phyloP scores from a whole-genome alignment of 2,113 vertebrate species.

The Puntigrus tetrazona region DNA sequence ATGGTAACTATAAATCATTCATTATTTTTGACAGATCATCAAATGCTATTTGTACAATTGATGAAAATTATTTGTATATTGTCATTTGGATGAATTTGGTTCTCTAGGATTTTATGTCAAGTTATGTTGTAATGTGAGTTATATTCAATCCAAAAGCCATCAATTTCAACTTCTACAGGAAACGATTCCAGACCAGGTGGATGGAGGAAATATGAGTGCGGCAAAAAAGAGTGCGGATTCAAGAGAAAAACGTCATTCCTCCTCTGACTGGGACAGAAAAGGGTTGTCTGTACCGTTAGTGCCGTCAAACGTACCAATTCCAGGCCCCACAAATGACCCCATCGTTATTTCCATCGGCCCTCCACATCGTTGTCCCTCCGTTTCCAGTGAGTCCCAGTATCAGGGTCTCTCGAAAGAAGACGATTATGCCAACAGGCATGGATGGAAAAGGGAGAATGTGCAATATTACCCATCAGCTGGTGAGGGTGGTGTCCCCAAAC shows the following conservation, averaged over 20 bases:
- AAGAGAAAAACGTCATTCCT: constrained; percentile 60
- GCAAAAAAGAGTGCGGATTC: constrained; percentile 76
- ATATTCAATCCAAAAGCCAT: not conserved
- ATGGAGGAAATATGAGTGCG: constrained; percentile 78
- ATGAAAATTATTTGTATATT: not conserved
- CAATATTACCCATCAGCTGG: constrained; percentile 33
- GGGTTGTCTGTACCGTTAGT: constrained; percentile 62
- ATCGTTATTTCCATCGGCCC: constrained; percentile 59
- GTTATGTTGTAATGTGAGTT: not conserved
- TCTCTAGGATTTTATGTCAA: constrained; percentile 7
- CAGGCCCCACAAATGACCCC: constrained; percentile 51
- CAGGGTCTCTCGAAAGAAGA: constrained; percentile 9
- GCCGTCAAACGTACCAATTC: constrained; percentile 51
- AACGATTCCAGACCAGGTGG: constrained; percentile 75
- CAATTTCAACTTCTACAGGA: constrained; percentile 69
- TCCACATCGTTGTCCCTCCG: constrained; percentile 37
- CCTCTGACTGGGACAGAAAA: constrained; percentile 71
- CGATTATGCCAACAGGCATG: constrained; percentile 7
- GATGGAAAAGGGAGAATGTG: constrained; percentile 31
- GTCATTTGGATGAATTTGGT: not conserved
- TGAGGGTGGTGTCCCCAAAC: constrained; percentile 66
- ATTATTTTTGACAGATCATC: not conserved
- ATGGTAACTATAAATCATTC: constrained; percentile 64
- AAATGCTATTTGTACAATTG: not conserved
- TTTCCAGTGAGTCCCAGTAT: constrained; percentile 45